phyloP scores from a whole-genome alignment of 2,888 invertebrate genomes.

The Orthonychiurus folsomi region DNA sequence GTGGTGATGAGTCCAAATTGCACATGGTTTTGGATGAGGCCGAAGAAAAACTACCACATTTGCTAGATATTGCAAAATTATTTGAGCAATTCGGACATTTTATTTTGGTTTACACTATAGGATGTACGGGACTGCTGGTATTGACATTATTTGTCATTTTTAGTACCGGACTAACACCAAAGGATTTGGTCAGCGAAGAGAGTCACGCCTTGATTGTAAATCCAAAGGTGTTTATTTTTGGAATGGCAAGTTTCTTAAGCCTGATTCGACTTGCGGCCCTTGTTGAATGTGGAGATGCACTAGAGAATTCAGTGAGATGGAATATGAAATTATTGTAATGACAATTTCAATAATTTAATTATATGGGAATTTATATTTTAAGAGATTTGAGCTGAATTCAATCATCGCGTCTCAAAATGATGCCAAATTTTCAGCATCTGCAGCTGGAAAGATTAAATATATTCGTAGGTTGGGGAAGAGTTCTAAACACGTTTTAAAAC shows the following conservation, averaged over 20 bases:
- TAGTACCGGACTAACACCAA: background rate
- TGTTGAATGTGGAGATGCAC: background rate
- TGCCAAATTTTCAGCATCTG: background rate
- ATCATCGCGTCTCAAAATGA: too few species aligned
- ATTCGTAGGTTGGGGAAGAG: background rate
- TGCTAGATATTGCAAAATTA: background rate
- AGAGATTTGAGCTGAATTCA: too few species aligned
- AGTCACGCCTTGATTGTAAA: background rate
- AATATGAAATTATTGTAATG: too few species aligned
- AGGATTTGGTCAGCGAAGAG: background rate
- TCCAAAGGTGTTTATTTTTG: background rate
- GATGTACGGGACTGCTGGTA: background rate
- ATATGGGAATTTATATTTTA: background rate
- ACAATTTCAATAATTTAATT: background rate
- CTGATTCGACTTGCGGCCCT: background rate
- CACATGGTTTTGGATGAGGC: too few species aligned
- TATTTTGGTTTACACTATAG: background rate
- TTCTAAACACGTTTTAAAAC: background rate
- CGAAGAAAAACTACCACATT: background rate
- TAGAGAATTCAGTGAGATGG: too few species aligned
- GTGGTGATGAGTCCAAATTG: too few species aligned
- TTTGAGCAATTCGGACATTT: background rate
- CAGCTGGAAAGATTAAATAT: background rate
- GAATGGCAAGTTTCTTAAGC: background rate
- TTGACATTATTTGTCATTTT: background rate